Conservation (phyloP, 2,888 invertebrate genomes). For the Hemithea aestivaria region DNA sequence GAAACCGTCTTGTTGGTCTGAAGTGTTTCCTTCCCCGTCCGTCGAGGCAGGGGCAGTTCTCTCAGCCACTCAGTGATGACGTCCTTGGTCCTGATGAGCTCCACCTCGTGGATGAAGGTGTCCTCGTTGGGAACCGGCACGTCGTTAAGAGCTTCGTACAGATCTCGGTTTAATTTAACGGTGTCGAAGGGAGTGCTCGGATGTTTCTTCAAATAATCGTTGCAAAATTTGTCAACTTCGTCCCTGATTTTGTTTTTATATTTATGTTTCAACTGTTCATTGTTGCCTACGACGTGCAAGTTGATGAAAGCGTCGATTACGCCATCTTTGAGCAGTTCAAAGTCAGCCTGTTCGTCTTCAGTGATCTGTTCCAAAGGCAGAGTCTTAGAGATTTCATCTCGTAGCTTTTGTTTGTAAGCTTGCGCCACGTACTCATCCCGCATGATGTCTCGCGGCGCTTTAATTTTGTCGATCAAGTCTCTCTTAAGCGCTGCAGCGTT, state of each 20-base stretch:
- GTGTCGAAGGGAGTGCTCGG: constrained; percentile 35
- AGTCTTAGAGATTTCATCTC: constrained; percentile 41
- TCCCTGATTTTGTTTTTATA: constrained; percentile 40
- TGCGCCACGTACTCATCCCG: constrained; percentile 36
- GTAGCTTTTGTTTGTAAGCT: constrained; percentile 44
- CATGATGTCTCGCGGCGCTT: constrained; percentile 32
- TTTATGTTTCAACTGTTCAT: constrained; percentile 31
- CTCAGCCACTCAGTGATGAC: constrained; percentile 43
- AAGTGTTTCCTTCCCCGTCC: constrained; percentile 27
- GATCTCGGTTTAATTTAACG: constrained; percentile 36
- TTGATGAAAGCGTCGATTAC: constrained; percentile 54
- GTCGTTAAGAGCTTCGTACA: constrained; percentile 41
- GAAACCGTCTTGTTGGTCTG: constrained; percentile 38
- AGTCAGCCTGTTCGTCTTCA: constrained; percentile 36
- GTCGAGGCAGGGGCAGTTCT: constrained; percentile 35
- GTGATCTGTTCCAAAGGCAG: constrained; percentile 33
- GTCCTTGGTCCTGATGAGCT: constrained; percentile 43
- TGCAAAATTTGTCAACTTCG: constrained; percentile 45
- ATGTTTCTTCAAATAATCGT: constrained; percentile 40
- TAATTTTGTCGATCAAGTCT: constrained; percentile 34
- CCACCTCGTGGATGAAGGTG: constrained; percentile 39
- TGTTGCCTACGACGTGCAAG: constrained; percentile 37
- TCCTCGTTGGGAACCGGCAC: constrained; percentile 43
- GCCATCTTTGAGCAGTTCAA: constrained; percentile 49
- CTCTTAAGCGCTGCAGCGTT: constrained; percentile 30